Conservation (phyloP, 35 echinoderm and acorn worm species). For the Hemicentrotus pulcherrimus region DNA sequence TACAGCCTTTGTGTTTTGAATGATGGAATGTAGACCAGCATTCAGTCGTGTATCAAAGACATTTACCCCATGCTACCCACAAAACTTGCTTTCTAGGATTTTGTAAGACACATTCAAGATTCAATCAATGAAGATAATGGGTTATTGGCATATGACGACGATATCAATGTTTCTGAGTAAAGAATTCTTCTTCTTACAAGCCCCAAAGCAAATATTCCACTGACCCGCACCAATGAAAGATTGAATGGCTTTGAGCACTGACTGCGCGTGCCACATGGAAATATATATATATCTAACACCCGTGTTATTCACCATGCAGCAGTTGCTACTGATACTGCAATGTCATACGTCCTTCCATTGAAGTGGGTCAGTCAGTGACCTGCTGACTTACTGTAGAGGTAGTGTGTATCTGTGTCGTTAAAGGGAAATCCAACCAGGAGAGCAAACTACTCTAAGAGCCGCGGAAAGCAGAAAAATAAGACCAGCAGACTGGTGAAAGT, state of each 20-base stretch:
- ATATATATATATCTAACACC: constrained; percentile 54
- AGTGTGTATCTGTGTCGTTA: neutral
- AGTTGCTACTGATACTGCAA: neutral
- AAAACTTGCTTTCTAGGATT: too few species aligned
- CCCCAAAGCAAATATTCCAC: neutral
- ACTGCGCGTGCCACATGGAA: neutral
- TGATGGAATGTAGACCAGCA: neutral
- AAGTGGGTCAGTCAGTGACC: neutral
- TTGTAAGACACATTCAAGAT: too few species aligned
- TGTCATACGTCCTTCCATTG: neutral
- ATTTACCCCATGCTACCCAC: neutral
- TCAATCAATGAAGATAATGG: neutral
- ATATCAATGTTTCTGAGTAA: neutral
- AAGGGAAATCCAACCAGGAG: too few species aligned
- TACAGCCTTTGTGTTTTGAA: neutral
- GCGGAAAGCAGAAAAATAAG: too few species aligned
- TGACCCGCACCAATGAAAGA: neutral
- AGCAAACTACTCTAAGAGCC: too few species aligned
- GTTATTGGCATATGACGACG: neutral
- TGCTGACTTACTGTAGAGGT: constrained; percentile 11
- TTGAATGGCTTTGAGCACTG: neutral
- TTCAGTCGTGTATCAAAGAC: neutral
- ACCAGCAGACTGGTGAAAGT: neutral
- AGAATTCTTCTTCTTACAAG: too few species aligned
- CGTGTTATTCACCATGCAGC: constrained; percentile 25